A percentile compares a stretch with the other conserved stretches of the same genome.
phyloP scores from a whole-genome alignment of 2,888 invertebrate genomes.

The Muschampia plurimacula region DNA sequence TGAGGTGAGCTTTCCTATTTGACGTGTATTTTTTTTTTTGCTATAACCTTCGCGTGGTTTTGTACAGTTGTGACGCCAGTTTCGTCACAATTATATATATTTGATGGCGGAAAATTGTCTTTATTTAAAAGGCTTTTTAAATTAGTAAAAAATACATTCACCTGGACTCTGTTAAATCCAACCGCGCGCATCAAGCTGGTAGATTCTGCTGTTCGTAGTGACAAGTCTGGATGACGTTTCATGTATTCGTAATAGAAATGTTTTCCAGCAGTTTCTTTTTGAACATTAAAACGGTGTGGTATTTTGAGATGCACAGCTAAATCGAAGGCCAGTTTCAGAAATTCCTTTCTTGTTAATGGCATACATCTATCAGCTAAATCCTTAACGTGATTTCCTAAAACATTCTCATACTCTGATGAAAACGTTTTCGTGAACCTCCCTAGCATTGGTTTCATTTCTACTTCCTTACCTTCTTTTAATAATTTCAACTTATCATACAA shows the following conservation, averaged over 20 bases:
- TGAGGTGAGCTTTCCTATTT: constrained; percentile 44
- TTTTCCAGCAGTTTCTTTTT: constrained; percentile 9
- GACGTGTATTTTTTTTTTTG: constrained; percentile 41
- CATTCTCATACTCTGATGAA: constrained; percentile 8
- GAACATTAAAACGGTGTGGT: constrained; percentile 3
- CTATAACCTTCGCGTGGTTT: constrained; percentile 46
- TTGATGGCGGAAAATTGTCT: constrained; percentile 45
- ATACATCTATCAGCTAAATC: constrained; percentile 4
- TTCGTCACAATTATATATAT: constrained; percentile 51
- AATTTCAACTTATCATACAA: neutral
- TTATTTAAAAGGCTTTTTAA: neutral
- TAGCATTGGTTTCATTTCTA: constrained; percentile 9
- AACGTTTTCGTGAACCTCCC: constrained; percentile 7
- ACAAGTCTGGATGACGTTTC: neutral
- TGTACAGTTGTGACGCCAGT: constrained; percentile 47
- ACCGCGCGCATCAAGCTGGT: constrained; percentile 3
- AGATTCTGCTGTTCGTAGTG: neutral
- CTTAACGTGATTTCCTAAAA: constrained; percentile 1
- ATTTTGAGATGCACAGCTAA: constrained; percentile 1
- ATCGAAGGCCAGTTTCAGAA: constrained; percentile 3
- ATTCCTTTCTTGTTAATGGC: constrained; percentile 1
- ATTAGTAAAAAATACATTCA: neutral
- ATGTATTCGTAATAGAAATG: constrained; percentile 5
- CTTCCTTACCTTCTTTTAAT: constrained; percentile 51
- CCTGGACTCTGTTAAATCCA: neutral